Percentiles rank a stretch among this genome's conserved stretches.
Conservation (phyloP, 2,888 invertebrate species). For the Elaeidobius kamerunicus region DNA sequence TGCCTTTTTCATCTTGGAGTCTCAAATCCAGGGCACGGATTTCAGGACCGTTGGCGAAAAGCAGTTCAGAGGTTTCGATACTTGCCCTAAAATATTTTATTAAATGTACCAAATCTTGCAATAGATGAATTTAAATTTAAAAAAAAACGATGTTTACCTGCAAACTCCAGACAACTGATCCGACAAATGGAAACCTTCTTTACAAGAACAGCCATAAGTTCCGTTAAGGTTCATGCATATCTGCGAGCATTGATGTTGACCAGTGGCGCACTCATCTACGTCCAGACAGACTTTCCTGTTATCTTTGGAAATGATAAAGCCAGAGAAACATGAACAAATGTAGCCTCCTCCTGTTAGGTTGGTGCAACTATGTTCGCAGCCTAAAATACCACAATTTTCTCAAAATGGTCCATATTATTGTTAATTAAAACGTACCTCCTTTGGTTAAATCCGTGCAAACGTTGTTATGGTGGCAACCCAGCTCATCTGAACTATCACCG, state of each 20-base stretch:
- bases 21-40: constrained; percentile 67
- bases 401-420: no score
- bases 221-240: constrained; percentile 91
- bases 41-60: constrained; percentile 83
- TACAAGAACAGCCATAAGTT: constrained; percentile 81
- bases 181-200: constrained; percentile 73
- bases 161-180: constrained; percentile 82
- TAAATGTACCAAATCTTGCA: no score
- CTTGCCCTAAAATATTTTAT: constrained; percentile 52
- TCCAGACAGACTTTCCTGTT: constrained; percentile 85
- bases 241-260: constrained; percentile 89
- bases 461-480: constrained; percentile 77
- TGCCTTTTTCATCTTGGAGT: constrained; percentile 66
- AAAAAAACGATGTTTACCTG: constrained; percentile 51
- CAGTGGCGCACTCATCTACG: constrained; percentile 80
- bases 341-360: constrained; percentile 81
- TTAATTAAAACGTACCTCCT: constrained; percentile 76
- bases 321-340: constrained; percentile 86
- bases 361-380: constrained; percentile 90
- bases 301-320: constrained; percentile 75
- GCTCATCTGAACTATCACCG: constrained; percentile 85
- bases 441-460: constrained; percentile 56
- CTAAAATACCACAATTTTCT: constrained; percentile 19
- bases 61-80: constrained; percentile 63
- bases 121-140: no score